Evolutionary conservation across 2,888 invertebrate genomes (phyloP).

Genomic region (Dryococelus australis): DNA sequence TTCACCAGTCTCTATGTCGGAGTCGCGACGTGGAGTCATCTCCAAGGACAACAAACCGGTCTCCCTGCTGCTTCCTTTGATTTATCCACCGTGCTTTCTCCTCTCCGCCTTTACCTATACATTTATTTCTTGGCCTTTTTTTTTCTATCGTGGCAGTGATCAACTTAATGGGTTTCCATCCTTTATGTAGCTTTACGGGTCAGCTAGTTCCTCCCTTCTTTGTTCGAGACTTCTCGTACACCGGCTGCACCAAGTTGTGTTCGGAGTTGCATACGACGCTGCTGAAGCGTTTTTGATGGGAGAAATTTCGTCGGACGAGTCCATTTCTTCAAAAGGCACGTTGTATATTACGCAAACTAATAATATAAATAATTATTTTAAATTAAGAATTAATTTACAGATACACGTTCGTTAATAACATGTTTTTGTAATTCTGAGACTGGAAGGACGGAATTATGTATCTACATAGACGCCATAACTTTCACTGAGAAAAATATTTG

Average conservation of each 20-base stretch:
- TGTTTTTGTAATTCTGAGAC: too few species aligned
- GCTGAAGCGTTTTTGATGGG: neutral
- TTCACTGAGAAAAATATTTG: too few species aligned
- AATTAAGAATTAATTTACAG: too few species aligned
- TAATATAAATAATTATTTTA: too few species aligned
- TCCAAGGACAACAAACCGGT: constrained; percentile 16
- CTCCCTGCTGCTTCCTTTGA: constrained; percentile 8
- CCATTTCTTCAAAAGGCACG: too few species aligned
- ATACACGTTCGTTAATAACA: too few species aligned
- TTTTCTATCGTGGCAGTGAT: constrained; percentile 6
- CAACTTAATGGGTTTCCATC: constrained; percentile 16
- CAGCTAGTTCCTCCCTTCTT: neutral
- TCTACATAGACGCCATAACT: too few species aligned
- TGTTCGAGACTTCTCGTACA: neutral
- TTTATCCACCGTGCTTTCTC: constrained; percentile 6
- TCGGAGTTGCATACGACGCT: neutral
- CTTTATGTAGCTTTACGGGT: constrained; percentile 16
- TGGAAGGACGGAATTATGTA: too few species aligned
- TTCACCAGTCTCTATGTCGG: neutral
- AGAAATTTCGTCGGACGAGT: neutral
- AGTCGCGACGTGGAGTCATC: neutral
- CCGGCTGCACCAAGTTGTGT: neutral
- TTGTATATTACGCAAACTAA: too few species aligned
- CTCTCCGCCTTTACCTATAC: neutral
- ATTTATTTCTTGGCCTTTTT: neutral